These are phyloP conservation scores for Paraplagusia blochii DNA, from an alignment of 2,113 vertebrate genomes.

Conservation along the genomic window DNA sequence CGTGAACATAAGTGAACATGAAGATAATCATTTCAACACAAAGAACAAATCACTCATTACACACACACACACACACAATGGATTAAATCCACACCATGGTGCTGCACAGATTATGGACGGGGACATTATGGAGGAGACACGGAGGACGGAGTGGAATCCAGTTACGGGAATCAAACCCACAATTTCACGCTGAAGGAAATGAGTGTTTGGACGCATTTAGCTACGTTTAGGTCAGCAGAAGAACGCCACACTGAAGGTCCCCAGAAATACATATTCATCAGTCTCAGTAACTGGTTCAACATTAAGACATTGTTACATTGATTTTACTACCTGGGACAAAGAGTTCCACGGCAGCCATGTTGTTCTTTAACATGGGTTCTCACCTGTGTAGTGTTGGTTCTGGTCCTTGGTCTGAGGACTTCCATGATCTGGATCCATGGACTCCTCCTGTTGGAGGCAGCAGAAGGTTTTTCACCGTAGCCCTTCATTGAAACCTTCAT, in stretches of 20 bases:
- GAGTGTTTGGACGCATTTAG: conserved; percentile 12
- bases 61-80: conserved; percentile 18
- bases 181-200: conserved; percentile 43
- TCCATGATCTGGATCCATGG: too few relatives aligned
- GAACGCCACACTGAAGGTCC: neutral
- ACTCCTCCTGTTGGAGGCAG: too few relatives aligned
- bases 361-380: too few relatives aligned
- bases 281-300: too few relatives aligned
- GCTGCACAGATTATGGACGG: conserved; percentile 25
- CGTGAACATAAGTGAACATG: conserved; percentile 10
- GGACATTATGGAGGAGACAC: conserved; percentile 10
- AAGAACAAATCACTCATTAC: conserved; percentile 27
- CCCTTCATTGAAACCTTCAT: too few relatives aligned
- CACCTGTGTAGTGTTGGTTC: too few relatives aligned
- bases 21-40: conserved; percentile 16
- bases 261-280: too few relatives aligned
- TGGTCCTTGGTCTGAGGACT: too few relatives aligned
- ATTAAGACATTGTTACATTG: too few relatives aligned
- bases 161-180: conserved; percentile 37
- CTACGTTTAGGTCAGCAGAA: conserved; percentile 11
- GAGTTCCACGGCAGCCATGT: too few relatives aligned
- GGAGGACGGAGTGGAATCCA: conserved; percentile 31
- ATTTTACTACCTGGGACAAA: too few relatives aligned
- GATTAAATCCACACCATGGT: conserved; percentile 36
- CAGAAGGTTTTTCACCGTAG: too few relatives aligned